phyloP scores from a whole-genome alignment of 1,140 invertebrate genomes.

The Eumaeus atala region DNA sequence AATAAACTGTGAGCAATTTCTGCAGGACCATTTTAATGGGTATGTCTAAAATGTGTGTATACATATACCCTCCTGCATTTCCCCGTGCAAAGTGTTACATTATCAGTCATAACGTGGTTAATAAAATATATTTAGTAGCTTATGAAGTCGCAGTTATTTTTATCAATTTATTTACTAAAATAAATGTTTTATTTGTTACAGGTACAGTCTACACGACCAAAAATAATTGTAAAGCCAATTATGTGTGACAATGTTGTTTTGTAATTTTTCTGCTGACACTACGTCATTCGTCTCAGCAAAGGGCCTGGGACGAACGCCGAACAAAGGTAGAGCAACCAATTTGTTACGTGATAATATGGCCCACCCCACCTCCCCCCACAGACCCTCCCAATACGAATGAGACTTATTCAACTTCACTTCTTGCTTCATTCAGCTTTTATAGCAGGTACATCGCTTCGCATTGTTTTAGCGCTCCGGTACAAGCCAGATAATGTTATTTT shows the following conservation, averaged over 20 bases:
- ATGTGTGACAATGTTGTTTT: neutral
- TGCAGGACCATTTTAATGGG: too few relatives aligned
- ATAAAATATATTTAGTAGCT: neutral
- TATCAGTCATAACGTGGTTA: too few relatives aligned
- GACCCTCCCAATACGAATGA: constrained; percentile 36
- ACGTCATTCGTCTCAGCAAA: constrained; percentile 40
- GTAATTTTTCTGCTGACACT: constrained; percentile 29
- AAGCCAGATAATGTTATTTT: neutral
- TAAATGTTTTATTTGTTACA: constrained; percentile 23
- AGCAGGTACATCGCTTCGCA: constrained; percentile 15
- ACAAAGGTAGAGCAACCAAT: constrained; percentile 72
- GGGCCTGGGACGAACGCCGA: constrained; percentile 46
- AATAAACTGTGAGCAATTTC: too few relatives aligned
- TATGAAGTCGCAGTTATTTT: too few relatives aligned
- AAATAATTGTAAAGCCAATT: neutral
- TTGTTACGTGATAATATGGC: constrained; percentile 72
- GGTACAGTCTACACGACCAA: constrained; percentile 15
- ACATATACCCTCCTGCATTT: too few relatives aligned
- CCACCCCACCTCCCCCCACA: constrained; percentile 11
- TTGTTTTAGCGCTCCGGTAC: constrained; percentile 21
- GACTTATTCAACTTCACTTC: constrained; percentile 42
- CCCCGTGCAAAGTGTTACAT: too few relatives aligned
- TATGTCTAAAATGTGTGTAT: too few relatives aligned
- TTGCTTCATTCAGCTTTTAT: constrained; percentile 18
- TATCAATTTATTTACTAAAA: neutral